These are phyloP conservation scores for Chalcosyrphus nemorum DNA, from an alignment of 2,888 invertebrate genomes.

Conservation along the genomic window DNA sequence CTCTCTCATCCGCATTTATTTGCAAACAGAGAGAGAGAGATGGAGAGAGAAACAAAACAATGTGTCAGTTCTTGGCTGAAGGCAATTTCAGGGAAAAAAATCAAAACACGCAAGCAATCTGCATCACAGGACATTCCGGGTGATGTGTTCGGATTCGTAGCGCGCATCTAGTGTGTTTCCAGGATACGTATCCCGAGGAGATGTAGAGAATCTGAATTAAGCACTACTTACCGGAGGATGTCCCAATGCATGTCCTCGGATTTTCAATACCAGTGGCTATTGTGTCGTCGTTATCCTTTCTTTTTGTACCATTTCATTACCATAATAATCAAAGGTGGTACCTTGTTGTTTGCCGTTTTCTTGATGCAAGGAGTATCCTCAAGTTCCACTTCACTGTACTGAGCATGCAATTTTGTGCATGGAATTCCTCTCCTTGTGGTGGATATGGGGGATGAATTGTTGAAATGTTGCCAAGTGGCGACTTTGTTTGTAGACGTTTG, in stretches of 20 bases:
- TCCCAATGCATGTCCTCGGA: conserved; percentile 52
- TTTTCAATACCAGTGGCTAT: conserved; percentile 58
- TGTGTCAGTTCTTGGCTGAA: conserved; percentile 13
- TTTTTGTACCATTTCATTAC: conserved; percentile 59
- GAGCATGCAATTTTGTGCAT: conserved; percentile 9
- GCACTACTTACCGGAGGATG: conserved; percentile 41
- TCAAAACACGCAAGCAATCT: background rate
- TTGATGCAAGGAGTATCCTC: conserved; percentile 1
- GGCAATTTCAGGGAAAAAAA: conserved; percentile 4
- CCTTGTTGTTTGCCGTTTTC: background rate
- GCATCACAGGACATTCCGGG: background rate
- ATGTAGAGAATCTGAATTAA: conserved; percentile 21
- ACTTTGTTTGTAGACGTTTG: conserved; percentile 55
- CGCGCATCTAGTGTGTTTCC: background rate
- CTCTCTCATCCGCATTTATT: conserved; percentile 22
- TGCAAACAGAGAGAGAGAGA: conserved; percentile 10
- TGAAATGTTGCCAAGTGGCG: conserved; percentile 55
- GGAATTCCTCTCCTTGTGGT: background rate
- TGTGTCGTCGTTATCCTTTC: conserved; percentile 60
- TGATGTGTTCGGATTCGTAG: conserved; percentile 1
- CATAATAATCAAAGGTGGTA: conserved; percentile 54
- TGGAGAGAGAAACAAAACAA: conserved; percentile 16
- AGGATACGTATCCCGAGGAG: conserved; percentile 1
- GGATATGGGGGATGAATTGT: background rate
- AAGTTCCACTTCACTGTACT: background rate